A percentile compares a stretch with the other conserved stretches of the same genome.
Conservation (phyloP, 2,113 vertebrate species). For the Paramormyrops kingsleyae region DNA sequence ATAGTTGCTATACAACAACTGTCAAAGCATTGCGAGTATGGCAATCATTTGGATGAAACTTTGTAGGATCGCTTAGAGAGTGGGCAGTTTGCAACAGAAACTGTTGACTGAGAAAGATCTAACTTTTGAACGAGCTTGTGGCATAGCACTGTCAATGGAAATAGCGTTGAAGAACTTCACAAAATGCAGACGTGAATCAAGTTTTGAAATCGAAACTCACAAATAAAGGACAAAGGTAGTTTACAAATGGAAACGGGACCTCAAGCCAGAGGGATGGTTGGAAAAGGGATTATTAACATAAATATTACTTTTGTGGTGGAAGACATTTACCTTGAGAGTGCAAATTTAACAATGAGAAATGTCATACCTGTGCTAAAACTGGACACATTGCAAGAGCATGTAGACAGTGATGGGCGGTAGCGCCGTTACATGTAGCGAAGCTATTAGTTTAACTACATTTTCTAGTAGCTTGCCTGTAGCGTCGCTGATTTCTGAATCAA, state of each 20-base stretch:
- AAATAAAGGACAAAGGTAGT: background rate
- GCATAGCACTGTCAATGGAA: background rate
- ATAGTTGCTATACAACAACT: background rate
- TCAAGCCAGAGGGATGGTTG: background rate
- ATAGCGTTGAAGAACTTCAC: background rate
- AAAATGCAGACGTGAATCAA: background rate
- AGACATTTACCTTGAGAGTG: background rate
- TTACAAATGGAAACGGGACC: background rate
- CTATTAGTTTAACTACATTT: too few species aligned
- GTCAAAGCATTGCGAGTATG: conserved; percentile 4
- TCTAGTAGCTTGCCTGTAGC: too few species aligned
- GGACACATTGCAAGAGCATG: conserved; percentile 13
- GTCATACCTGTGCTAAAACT: conserved; percentile 12
- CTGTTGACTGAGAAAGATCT: background rate
- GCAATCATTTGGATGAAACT: background rate
- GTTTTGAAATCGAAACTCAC: background rate
- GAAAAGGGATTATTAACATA: background rate
- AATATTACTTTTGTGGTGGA: conserved; percentile 17
- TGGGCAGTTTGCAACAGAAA: background rate
- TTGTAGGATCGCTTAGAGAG: background rate
- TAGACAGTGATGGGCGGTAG: background rate
- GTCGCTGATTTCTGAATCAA: too few species aligned
- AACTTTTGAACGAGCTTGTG: background rate
- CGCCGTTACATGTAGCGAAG: too few species aligned
- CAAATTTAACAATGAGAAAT: conserved; percentile 20